phyloP scores from a whole-genome alignment of 1,140 invertebrate species.

The Neuroterus valhalla region DNA sequence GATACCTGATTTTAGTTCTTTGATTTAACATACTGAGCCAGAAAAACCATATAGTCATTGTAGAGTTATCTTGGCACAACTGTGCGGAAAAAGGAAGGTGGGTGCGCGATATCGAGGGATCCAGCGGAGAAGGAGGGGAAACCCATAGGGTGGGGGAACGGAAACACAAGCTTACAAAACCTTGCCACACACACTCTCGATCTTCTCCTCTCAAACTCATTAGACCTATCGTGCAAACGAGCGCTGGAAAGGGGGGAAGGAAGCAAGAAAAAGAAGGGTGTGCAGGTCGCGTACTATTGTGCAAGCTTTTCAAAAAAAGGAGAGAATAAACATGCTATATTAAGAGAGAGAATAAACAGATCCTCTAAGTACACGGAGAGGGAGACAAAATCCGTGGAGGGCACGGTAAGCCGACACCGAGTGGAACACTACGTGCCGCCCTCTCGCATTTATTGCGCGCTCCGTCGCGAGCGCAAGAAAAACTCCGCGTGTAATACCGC shows the following conservation, averaged over 20 bases:
- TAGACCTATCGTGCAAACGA: conserved; percentile 29
- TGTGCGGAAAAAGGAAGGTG: no score
- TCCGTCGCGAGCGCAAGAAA: conserved; percentile 7
- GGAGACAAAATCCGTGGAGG: conserved; percentile 60
- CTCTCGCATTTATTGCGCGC: conserved; percentile 27
- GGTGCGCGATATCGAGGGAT: conserved; percentile 53
- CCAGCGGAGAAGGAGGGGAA: conserved; percentile 55
- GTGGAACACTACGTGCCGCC: conserved; percentile 47
- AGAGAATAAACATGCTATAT: no score
- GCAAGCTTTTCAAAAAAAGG: conserved; percentile 67
- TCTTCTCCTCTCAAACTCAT: conserved; percentile 32
- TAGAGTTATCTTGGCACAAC: no score
- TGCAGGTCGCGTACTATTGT: conserved; percentile 34
- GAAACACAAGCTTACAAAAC: conserved; percentile 64
- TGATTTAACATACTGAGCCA: no score
- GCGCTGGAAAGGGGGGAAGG: conserved; percentile 48
- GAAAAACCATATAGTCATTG: no score
- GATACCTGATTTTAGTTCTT: no score
- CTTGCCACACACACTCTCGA: conserved; percentile 42
- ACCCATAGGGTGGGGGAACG: conserved; percentile 66
- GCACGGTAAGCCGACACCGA: conserved; percentile 50
- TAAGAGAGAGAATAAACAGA: conserved; percentile 65
- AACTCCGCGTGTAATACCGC: conserved; percentile 36
- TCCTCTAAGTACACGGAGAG: conserved; percentile 55
- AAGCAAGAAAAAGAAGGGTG: conserved; percentile 49